These are phyloP conservation scores for Nomada fabriciana DNA, from an alignment of 2,888 invertebrate species.

Conservation along the genomic window DNA sequence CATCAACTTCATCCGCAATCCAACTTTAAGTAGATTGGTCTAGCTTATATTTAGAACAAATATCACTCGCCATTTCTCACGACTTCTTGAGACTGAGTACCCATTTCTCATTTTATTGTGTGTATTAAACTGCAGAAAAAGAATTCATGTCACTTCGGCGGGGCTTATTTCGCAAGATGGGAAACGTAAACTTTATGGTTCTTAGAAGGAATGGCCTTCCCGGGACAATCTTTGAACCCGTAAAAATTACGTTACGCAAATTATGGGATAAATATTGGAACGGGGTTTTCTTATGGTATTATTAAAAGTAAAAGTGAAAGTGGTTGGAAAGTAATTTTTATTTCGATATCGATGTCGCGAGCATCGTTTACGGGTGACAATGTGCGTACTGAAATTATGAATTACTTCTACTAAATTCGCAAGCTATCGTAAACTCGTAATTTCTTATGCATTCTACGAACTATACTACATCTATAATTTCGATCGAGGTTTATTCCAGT, in stretches of 20 bases:
- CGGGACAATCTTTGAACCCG: background rate
- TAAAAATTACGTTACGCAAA: background rate
- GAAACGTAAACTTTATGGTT: background rate
- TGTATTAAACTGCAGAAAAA: background rate
- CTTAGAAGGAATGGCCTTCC: background rate
- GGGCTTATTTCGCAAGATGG: background rate
- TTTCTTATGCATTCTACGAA: constrained; percentile 12
- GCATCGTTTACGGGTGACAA: constrained; percentile 6
- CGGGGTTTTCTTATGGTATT: background rate
- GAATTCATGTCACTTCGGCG: background rate
- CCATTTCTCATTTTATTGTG: no score
- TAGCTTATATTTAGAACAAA: background rate
- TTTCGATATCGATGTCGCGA: background rate
- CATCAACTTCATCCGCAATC: background rate
- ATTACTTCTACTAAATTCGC: constrained; percentile 12
- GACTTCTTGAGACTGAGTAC: no score
- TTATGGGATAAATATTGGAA: background rate
- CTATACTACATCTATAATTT: constrained; percentile 24
- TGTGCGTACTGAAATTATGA: background rate
- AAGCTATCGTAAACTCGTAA: constrained; percentile 12
- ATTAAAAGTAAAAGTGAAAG: background rate
- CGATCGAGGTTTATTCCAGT: background rate
- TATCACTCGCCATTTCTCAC: no score
- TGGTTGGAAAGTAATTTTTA: constrained; percentile 29
- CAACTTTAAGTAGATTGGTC: background rate